Evolutionary conservation across 2,113 vertebrate genomes (phyloP).

Genomic region (Petroica traversi): DNA sequence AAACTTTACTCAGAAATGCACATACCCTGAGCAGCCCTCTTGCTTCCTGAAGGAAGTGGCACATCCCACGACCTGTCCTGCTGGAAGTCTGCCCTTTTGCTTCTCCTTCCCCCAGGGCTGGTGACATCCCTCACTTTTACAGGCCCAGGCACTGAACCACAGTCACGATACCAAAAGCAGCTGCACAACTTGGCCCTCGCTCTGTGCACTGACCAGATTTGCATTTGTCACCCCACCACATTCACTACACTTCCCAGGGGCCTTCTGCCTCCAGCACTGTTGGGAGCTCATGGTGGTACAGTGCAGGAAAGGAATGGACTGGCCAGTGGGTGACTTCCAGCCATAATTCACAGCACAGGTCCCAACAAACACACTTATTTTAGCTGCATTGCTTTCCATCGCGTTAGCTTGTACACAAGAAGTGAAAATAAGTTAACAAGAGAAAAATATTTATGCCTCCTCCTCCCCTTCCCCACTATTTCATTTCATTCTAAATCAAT

Average conservation of each 20-base stretch:
- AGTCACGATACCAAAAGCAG: fast-evolving
- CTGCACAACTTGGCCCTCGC: no score
- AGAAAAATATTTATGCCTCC: constrained; percentile 11
- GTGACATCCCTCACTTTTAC: background rate
- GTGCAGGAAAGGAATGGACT: fast-evolving
- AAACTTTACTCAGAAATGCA: background rate
- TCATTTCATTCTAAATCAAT: background rate
- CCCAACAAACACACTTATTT: background rate
- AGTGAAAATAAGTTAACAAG: constrained; percentile 1
- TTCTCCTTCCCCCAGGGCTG: fast-evolving
- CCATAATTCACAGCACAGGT: background rate
- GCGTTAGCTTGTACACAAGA: background rate
- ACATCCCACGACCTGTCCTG: fast-evolving
- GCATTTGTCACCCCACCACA: background rate
- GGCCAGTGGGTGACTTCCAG: background rate
- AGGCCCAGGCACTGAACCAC: background rate
- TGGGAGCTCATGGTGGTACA: background rate
- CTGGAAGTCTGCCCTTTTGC: background rate
- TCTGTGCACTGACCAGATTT: background rate
- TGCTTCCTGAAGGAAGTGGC: background rate
- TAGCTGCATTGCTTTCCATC: background rate
- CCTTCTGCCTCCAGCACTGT: background rate
- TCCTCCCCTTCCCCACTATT: background rate
- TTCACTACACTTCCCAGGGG: background rate
- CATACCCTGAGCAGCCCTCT: background rate